phyloP scores from a whole-genome alignment of 2,113 vertebrate species.

The human region GRCh38 chr3:164731001-164731500 shows the following conservation, averaged over 20 bases:
- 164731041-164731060: conserved; percentile 33
- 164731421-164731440: neutral
- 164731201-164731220: conserved; percentile 28
- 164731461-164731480: neutral
- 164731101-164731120: conserved; percentile 36
- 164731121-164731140: neutral
- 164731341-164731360: neutral
- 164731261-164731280: neutral
- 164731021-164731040: conserved; percentile 10
- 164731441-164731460: neutral
- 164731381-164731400: neutral
- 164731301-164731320: neutral
- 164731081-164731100: neutral
- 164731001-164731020: conserved; percentile 49
- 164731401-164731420: neutral
- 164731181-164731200: neutral
- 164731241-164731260: neutral
- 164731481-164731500: neutral
- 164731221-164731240: conserved; percentile 13
- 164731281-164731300: neutral
- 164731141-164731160: neutral
- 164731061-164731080: conserved; percentile 15
- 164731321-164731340: neutral
- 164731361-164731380: neutral
- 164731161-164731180: conserved; percentile 1